Evolutionary conservation across 2,113 vertebrate species (phyloP), one percentile per base, ranked within the genome.

Genomic region (Monopterus albus): DNA sequence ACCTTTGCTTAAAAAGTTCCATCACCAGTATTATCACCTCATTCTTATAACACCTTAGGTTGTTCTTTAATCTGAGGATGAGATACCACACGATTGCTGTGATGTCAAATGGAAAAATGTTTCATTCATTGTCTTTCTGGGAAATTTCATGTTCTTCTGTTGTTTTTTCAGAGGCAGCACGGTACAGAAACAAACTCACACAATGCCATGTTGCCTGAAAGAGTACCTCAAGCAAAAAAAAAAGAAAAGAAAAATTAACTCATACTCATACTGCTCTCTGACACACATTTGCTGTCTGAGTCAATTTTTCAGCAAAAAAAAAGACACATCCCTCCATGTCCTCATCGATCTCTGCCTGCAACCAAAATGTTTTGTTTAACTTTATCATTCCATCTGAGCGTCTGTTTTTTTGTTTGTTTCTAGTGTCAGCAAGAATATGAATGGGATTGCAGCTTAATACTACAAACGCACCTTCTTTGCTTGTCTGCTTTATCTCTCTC

Each of bases 151-250:
- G 58, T 26, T 18, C 33, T n/a, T 12, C 50, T 35, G 14, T 33
- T 56, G 18, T 36, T 61, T 11, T 71, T 43, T 64, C 66, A 55
- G 45, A 14, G 9, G 18, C n/a, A 7, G 14, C 2, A 13, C 3
- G 23, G 17, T 36, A 26, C 13, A 77, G 76, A 55, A 52, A 36
- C 17, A 78, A 8, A 10, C 18, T 12, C 26, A 39, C 11, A 60
- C 57, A 61, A 62, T 26, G 23, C 38, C 29, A 50, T 25, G 12
- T 17, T 63, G 49, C 3, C 31, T 3, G 50, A 62, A 84, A 80
- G 4, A 69, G 63, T 12, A 62, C 78, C 72, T 68, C 20, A 53
- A 77, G 77, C 63, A 67, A 70, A 86, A 73, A 56, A 67, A 70
- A 66, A 20, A 68, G 23, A 55, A 69, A 40, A 43, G n/a, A n/a